Evolutionary conservation across 2,888 invertebrate species (phyloP).

Genomic region (Yponomeuta malinellus): DNA sequence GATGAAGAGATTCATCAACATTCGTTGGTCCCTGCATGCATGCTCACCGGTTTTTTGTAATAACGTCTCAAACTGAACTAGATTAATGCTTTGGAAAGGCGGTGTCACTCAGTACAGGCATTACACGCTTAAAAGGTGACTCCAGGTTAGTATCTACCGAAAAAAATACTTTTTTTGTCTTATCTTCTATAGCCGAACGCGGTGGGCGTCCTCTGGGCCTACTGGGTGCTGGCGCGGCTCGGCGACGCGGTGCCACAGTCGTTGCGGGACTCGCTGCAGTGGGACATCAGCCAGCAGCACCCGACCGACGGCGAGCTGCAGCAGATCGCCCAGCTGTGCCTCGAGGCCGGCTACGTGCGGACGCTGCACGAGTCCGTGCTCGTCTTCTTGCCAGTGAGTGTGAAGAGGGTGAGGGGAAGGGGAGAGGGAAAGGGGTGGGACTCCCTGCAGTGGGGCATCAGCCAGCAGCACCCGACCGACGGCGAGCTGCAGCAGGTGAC

Average conservation of each 20-base stretch:
- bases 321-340: slow-evolving; percentile 67
- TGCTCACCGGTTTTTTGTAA: no score
- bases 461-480: slow-evolving; percentile 40
- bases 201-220: slow-evolving; percentile 76
- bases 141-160: no score
- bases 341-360: slow-evolving; percentile 73
- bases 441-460: slow-evolving; percentile 21
- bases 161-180: no score
- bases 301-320: slow-evolving; percentile 53
- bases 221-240: slow-evolving; percentile 70
- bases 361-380: slow-evolving; percentile 80
- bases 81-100: no score
- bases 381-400: slow-evolving; percentile 81
- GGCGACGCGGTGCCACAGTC: slow-evolving; percentile 34
- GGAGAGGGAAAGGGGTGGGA: no score
- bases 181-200: slow-evolving; percentile 73
- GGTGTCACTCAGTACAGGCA: no score
- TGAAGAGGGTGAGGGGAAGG: not conserved
- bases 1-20: no score
- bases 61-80: no score
- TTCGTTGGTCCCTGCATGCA: no score
- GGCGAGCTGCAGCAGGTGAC: slow-evolving; percentile 68
- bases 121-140: no score
- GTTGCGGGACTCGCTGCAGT: slow-evolving; percentile 33
- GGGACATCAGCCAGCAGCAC: slow-evolving; percentile 42